These are phyloP conservation scores for Drosophila melanica DNA, from an alignment of 1,140 invertebrate species.

Conservation along the genomic window DNA sequence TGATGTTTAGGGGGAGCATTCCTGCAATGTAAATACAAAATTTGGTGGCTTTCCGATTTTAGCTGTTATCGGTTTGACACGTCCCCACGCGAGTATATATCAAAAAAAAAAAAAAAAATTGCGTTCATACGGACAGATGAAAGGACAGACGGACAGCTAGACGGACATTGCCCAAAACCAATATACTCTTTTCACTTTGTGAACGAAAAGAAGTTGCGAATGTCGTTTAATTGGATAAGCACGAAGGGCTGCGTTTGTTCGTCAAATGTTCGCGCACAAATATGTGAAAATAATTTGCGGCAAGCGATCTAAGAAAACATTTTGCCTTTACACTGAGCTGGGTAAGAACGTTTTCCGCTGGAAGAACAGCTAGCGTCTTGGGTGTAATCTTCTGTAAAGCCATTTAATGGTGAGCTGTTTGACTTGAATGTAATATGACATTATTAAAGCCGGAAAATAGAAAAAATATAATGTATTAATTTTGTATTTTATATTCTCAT, in stretches of 20 bases:
- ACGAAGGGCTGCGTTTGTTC: neutral
- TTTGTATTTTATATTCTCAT: neutral
- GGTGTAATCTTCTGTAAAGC: conserved; percentile 68
- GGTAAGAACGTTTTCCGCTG: neutral
- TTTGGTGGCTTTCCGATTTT: too few species aligned
- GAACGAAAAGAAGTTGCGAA: too few species aligned
- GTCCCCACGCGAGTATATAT: too few species aligned
- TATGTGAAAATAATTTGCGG: conserved; percentile 61
- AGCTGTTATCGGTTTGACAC: too few species aligned
- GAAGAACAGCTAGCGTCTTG: conserved; percentile 4
- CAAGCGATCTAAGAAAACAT: conserved; percentile 26
- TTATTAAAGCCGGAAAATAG: conserved; percentile 18
- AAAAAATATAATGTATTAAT: neutral
- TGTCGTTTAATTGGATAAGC: conserved; percentile 1
- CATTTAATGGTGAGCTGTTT: conserved; percentile 55
- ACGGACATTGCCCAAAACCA: too few species aligned
- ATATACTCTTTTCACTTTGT: too few species aligned
- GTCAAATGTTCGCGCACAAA: conserved; percentile 46
- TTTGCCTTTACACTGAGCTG: conserved; percentile 10
- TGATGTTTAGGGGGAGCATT: too few species aligned
- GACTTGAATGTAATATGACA: conserved; percentile 30
- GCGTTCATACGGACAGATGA: too few species aligned
- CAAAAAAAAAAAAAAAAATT: too few species aligned
- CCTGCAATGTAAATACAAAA: too few species aligned
- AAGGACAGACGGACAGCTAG: too few species aligned